These are phyloP conservation scores for Lampris megalopsis DNA, from an alignment of 2,113 vertebrate genomes.

Conservation along the genomic window DNA sequence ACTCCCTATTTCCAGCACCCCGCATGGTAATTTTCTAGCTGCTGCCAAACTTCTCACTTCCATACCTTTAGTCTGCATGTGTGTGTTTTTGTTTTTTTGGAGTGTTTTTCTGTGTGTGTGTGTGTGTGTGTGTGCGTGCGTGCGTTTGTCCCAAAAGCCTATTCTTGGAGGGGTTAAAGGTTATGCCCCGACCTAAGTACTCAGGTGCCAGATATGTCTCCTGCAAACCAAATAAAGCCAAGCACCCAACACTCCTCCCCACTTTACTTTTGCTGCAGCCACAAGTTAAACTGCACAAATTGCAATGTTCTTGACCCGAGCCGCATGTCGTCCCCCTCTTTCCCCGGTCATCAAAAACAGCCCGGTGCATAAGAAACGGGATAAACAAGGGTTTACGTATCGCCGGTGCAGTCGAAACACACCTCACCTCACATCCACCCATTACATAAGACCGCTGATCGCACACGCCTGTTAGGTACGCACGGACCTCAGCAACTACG, in stretches of 20 bases:
- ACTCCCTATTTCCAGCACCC: conserved; percentile 13
- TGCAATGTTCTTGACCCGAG: not conserved
- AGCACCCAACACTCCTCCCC: not conserved
- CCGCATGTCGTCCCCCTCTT: not conserved
- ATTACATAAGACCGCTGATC: not conserved
- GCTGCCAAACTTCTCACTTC: conserved; percentile 60
- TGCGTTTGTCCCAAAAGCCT: not conserved
- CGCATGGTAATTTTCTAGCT: conserved; percentile 49
- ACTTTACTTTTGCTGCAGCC: not conserved
- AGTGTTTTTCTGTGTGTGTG: no score
- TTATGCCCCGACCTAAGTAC: conserved; percentile 25
- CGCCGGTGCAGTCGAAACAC: not conserved
- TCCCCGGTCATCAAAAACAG: not conserved
- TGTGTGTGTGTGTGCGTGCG: not conserved
- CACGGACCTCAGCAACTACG: no score
- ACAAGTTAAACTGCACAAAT: not conserved
- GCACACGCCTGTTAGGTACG: no score
- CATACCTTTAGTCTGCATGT: not conserved
- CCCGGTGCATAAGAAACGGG: no score
- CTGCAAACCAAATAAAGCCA: not conserved
- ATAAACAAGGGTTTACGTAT: no score
- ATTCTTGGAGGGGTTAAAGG: conserved; percentile 27
- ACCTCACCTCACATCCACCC: not conserved
- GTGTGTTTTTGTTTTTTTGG: conserved; percentile 2
- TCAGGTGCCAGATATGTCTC: conserved; percentile 13